Evolutionary conservation across 2,888 invertebrate genomes (phyloP), one percentile per base, ranked within the genome.

Genomic region (Agonopterix alstromeriana): DNA sequence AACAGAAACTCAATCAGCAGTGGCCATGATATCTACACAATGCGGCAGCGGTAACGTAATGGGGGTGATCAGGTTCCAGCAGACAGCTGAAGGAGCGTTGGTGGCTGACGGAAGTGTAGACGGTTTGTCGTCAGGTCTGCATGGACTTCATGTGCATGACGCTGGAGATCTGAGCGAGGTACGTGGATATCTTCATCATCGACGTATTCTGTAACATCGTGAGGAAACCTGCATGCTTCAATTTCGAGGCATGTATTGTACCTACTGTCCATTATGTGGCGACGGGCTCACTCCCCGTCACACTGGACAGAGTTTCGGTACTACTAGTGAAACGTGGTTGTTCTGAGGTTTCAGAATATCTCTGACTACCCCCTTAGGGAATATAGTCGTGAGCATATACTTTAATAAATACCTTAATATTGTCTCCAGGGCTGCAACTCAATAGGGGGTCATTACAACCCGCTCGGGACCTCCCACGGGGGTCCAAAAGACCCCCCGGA

Each of bases 381-480:
- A n/a, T n/a, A n/a, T n/a, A n/a, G n/a, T n/a, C n/a, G n/a, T n/a
- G n/a, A n/a, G n/a, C n/a, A n/a, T n/a, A 14, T 14, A n/a, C n/a
- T n/a, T 8, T 38, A 8, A 38, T 38, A n/a, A 38, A n/a, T 7
- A 10, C n/a, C 9, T n/a, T 38, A n/a, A 5, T n/a, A 1, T 27
- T 27, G 27, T 27, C 7, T 27, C 27, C 94, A 98, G 87, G 97
- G 96, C 0, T 98, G 98, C 74, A 93, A 91, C 10, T 96, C 96
- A 36, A 95, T 98, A 49, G 98, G 98, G 0, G 90, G 93, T 0
- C 98, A 98, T 77, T 98, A 94, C 78, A 98, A 98, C 84, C 98
- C 98, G 0, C 14, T 35, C 0, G 68, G 86, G 10, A 89, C 90
- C 44, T 92, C 93, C 0, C 98, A 98, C 74, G 98, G 97, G 17